Percentiles rank a stretch among this genome's conserved stretches.
phyloP scores from a whole-genome alignment of 2,797 vertebrate species.

The Danio choprae region DNA sequence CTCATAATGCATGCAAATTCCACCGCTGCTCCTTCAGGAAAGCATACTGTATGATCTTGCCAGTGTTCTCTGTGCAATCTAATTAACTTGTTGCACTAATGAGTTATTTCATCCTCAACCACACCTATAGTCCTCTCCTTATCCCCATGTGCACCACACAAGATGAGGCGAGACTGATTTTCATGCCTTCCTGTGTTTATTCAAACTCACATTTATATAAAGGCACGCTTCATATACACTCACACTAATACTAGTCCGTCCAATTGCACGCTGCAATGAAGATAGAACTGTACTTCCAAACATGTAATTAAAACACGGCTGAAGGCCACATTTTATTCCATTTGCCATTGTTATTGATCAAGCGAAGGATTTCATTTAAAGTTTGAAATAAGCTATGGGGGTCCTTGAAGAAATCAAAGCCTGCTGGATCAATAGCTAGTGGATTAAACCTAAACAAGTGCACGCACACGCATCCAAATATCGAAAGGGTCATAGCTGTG shows the following conservation, averaged over 20 bases:
- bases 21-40: not conserved
- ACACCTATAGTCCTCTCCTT: constrained; percentile 9
- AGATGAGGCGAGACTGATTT: not conserved
- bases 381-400: constrained; percentile 74
- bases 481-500: constrained; percentile 55
- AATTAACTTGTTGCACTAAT: constrained; percentile 39
- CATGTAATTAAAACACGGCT: constrained; percentile 70
- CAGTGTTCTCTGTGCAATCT: constrained; percentile 23
- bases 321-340: constrained; percentile 68
- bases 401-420: constrained; percentile 71
- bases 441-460: constrained; percentile 84
- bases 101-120: constrained; percentile 24
- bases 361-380: constrained; percentile 75
- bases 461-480: constrained; percentile 78
- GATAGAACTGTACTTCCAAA: constrained; percentile 58
- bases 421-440: constrained; percentile 81
- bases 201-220: not conserved
- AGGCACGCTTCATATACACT: not conserved
- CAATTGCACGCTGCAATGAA: constrained; percentile 32
- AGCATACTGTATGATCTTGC: constrained; percentile 11
- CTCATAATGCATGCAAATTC: constrained; percentile 3
- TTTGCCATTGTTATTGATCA: constrained; percentile 73
- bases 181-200: not conserved
- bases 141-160: not conserved
- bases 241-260: not conserved